Evolutionary conservation across 2,113 vertebrate genomes (phyloP).

Genomic region (Sprattus sprattus): DNA sequence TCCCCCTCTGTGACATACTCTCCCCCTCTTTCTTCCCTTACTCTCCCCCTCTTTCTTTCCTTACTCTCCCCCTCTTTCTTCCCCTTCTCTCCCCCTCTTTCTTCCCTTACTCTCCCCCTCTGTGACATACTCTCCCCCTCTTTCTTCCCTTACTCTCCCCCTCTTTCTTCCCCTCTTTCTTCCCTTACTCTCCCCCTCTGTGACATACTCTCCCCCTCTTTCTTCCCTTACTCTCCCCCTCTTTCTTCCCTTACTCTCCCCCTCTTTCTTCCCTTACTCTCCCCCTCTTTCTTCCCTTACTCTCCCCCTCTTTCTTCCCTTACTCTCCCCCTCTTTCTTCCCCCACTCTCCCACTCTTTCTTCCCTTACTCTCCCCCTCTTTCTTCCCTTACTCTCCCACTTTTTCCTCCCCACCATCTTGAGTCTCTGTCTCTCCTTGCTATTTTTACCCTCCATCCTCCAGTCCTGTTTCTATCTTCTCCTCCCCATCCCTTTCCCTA

Average conservation of each 20-base stretch:
- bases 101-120: neutral
- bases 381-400: neutral
- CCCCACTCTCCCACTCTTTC: no score
- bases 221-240: neutral
- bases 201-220: neutral
- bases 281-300: neutral
- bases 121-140: neutral
- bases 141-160: neutral
- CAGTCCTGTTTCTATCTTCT: neutral
- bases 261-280: neutral
- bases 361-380: no score
- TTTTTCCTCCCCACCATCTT: neutral
- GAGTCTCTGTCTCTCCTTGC: neutral
- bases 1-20: neutral
- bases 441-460: no score
- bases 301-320: neutral
- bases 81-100: neutral
- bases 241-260: neutral
- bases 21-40: neutral
- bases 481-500: neutral
- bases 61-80: neutral
- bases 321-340: no score
- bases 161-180: neutral
- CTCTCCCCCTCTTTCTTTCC: neutral
- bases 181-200: neutral